Evolutionary conservation across 2,888 invertebrate species (phyloP).

Genomic region (Nephrotoma guestfalica): DNA sequence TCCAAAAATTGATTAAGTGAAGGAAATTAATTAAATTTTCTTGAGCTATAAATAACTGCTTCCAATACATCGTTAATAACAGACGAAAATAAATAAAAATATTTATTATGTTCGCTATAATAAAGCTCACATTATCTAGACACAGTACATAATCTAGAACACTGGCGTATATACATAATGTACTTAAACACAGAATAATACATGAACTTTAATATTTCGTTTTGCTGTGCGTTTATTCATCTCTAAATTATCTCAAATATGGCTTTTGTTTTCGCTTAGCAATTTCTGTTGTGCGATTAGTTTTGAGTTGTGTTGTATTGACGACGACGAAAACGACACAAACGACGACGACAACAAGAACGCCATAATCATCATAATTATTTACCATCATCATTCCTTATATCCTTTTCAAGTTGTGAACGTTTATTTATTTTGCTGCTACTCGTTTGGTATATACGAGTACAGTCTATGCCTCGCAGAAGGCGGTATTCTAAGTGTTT

Average conservation of each 20-base stretch:
- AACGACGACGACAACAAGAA: neutral
- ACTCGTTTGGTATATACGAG: too few species aligned
- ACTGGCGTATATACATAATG: neutral
- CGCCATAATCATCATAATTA: neutral
- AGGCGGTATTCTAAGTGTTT: too few species aligned
- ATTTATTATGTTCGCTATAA: neutral
- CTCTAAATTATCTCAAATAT: neutral
- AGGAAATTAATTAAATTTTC: neutral
- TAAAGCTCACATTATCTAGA: too few species aligned
- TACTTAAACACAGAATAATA: neutral
- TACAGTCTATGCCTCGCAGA: too few species aligned
- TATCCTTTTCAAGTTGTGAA: neutral
- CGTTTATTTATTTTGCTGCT: too few species aligned
- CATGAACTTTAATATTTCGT: neutral
- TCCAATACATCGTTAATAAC: neutral
- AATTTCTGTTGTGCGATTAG: neutral
- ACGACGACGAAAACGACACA: neutral
- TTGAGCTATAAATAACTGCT: neutral
- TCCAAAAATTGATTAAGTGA: neutral
- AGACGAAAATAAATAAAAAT: neutral
- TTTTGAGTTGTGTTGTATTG: neutral
- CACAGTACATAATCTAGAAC: neutral
- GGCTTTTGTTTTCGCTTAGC: neutral
- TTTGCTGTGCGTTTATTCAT: neutral
- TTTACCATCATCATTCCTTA: neutral